Conservation (phyloP, 1,140 invertebrate species). For the Zophobas morio region DNA sequence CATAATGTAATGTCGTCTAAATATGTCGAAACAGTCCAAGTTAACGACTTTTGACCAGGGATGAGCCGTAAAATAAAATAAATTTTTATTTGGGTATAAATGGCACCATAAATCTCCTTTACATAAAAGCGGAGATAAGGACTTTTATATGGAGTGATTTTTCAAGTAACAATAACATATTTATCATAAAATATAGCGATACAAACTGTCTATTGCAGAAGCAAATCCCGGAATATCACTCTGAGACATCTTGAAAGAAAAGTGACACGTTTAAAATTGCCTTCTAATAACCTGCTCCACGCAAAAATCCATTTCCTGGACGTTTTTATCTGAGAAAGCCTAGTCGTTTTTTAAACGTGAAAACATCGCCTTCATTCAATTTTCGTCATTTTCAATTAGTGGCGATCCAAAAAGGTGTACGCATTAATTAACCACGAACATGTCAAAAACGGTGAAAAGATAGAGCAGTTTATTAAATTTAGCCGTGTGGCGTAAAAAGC, state of each 20-base stretch:
- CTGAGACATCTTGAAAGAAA: not conserved
- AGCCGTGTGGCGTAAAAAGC: not conserved
- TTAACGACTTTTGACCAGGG: not conserved
- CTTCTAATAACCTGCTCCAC: not conserved
- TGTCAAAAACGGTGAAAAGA: not conserved
- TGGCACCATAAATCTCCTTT: slow-evolving; percentile 11
- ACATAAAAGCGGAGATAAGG: slow-evolving; percentile 1
- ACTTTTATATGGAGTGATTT: slow-evolving; percentile 16
- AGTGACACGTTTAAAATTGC: slow-evolving; percentile 12
- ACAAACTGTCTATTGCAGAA: slow-evolving; percentile 12
- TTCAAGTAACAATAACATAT: slow-evolving; percentile 13
- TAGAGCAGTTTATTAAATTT: not conserved
- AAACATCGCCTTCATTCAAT: too few species aligned
- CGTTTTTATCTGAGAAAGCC: not conserved
- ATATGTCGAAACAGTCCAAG: not conserved
- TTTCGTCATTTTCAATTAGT: too few species aligned
- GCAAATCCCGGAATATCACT: slow-evolving; percentile 9
- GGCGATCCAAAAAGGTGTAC: too few species aligned
- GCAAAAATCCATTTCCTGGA: not conserved
- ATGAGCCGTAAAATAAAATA: not conserved
- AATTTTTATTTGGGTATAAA: slow-evolving; percentile 14
- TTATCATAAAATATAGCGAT: slow-evolving; percentile 15
- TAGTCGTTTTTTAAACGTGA: too few species aligned
- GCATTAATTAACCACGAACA: too few species aligned
- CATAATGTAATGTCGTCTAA: too few species aligned